phyloP scores from a whole-genome alignment of 1,140 invertebrate species.

The Rhysida immarginata region DNA sequence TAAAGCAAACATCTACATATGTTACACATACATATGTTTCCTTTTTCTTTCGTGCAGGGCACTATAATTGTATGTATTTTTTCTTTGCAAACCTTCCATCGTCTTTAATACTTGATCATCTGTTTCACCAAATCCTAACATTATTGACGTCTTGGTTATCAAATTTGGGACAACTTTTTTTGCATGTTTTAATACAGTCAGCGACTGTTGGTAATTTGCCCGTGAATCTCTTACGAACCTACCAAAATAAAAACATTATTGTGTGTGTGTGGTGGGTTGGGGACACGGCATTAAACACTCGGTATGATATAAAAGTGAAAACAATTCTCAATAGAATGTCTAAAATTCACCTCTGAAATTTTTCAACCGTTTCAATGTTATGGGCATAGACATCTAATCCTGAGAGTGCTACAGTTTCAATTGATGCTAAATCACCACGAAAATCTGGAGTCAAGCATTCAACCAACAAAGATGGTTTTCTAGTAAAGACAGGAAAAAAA shows the following conservation, averaged over 20 bases:
- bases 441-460: constrained; percentile 98
- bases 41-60: no score
- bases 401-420: constrained; percentile 59
- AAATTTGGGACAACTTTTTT: constrained; percentile 62
- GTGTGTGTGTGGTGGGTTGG: no score
- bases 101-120: constrained; percentile 78
- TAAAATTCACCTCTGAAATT: constrained; percentile 35
- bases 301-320: no score
- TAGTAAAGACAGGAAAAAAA: background rate
- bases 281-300: no score
- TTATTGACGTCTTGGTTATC: constrained; percentile 95
- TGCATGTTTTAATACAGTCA: constrained; percentile 62
- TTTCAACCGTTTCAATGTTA: constrained; percentile 85
- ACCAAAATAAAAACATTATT: constrained; percentile 3
- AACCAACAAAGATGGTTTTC: constrained; percentile 46
- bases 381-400: constrained; percentile 91
- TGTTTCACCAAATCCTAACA: constrained; percentile 93
- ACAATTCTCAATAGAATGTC: no score
- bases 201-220: constrained; percentile 61
- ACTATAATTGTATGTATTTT: no score
- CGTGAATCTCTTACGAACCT: constrained; percentile 84
- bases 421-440: constrained; percentile 56
- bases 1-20: no score
- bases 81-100: constrained; percentile 42
- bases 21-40: no score